These are phyloP conservation scores for Onychomys arenicola DNA, from an alignment of 2,797 vertebrate species.

Conservation along the genomic window DNA sequence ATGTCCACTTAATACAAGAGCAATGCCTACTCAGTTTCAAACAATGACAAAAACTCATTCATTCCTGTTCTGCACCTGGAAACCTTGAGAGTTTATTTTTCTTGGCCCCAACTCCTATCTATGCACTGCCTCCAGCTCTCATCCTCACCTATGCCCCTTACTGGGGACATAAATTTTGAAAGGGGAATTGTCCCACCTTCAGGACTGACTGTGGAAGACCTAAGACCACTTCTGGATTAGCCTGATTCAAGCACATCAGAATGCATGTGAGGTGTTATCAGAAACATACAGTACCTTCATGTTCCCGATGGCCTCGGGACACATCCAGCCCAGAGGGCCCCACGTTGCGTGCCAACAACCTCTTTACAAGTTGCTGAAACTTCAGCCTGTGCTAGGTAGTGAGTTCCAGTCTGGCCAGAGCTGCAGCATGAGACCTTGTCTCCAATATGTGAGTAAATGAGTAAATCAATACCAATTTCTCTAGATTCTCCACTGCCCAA, in stretches of 20 bases:
- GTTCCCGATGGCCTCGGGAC: neutral
- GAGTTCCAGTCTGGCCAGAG: neutral
- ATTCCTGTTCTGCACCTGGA: conserved; percentile 15
- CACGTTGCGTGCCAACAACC: neutral
- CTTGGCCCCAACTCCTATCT: neutral
- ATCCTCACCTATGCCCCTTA: neutral
- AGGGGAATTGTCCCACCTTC: neutral
- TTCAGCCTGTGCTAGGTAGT: neutral
- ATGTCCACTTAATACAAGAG: conserved; percentile 33
- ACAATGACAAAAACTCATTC: conserved; percentile 45
- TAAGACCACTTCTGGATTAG: neutral
- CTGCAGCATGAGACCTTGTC: neutral
- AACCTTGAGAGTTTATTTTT: neutral
- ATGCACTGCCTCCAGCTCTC: neutral
- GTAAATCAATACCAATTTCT: neutral
- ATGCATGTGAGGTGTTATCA: neutral
- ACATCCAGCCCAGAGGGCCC: neutral
- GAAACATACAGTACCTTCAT: neutral
- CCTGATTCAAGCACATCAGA: conserved; percentile 31
- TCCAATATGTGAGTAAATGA: neutral
- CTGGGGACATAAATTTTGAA: neutral
- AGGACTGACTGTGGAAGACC: neutral
- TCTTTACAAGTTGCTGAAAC: neutral
- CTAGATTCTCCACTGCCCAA: neutral
- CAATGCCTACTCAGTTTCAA: conserved; percentile 57